phyloP scores from a whole-genome alignment of 1,140 invertebrate species.

The Drosophila azteca region DNA sequence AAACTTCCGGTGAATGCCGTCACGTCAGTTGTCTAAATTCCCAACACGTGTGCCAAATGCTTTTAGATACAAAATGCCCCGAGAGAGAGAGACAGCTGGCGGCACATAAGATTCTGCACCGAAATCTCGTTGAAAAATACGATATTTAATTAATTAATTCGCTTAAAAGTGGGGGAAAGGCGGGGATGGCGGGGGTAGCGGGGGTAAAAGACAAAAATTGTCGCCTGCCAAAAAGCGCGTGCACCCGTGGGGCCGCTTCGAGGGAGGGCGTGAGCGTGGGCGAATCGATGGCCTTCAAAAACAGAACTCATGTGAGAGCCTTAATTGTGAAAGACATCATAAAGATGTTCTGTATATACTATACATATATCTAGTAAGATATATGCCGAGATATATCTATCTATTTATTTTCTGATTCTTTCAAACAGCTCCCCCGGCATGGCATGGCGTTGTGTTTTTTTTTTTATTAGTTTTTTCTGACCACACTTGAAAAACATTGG shows the following conservation, averaged over 20 bases:
- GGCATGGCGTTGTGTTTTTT: conserved; percentile 36
- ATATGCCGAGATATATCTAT: conserved; percentile 6
- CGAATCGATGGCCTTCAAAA: conserved; percentile 66
- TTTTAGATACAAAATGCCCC: conserved; percentile 4
- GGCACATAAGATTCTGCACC: conserved; percentile 32
- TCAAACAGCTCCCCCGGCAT: conserved; percentile 53
- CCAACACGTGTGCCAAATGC: conserved; percentile 66
- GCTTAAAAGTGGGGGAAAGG: not conserved
- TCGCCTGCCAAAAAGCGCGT: conserved; percentile 78
- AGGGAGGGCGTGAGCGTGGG: conserved; percentile 44
- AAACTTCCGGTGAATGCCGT: conserved; percentile 64
- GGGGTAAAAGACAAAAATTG: conserved; percentile 42
- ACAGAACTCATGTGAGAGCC: conserved; percentile 60
- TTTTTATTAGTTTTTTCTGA: conserved; percentile 25
- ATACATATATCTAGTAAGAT: conserved; percentile 27
- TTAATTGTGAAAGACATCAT: conserved; percentile 69
- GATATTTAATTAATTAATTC: conserved; percentile 64
- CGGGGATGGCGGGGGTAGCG: not conserved
- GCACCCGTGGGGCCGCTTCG: conserved; percentile 39
- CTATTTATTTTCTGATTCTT: conserved; percentile 58
- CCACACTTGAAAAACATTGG: conserved; percentile 22
- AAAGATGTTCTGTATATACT: conserved; percentile 45
- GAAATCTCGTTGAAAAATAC: conserved; percentile 41
- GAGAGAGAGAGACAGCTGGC: conserved; percentile 22
- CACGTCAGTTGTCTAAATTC: conserved; percentile 51